Percentiles rank a stretch among this genome's conserved stretches.
Conservation (phyloP, 1,140 invertebrate species). For the Mamestra configurata region DNA sequence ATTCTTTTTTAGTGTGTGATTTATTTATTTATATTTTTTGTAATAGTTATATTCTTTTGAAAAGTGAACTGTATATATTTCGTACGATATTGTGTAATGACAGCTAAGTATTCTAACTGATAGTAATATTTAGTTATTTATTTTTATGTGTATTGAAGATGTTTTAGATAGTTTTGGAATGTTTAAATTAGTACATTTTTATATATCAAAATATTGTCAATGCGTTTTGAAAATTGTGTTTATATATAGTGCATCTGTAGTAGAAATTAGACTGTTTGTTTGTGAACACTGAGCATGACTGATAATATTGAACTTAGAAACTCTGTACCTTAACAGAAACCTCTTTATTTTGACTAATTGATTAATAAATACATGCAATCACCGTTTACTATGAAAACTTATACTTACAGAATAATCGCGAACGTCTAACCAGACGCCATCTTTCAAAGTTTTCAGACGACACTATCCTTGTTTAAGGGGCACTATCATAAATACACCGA, state of each 20-base stretch:
- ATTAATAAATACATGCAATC: conserved; percentile 22
- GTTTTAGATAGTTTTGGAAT: conserved; percentile 24
- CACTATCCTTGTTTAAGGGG: too few species aligned
- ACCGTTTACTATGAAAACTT: conserved; percentile 31
- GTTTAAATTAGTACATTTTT: background rate
- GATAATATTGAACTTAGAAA: conserved; percentile 17
- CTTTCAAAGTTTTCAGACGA: too few species aligned
- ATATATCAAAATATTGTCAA: background rate
- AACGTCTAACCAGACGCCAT: too few species aligned
- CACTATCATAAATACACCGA: background rate
- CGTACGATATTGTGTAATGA: background rate
- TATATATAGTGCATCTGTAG: conserved; percentile 34
- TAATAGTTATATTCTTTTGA: too few species aligned
- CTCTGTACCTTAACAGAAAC: conserved; percentile 7
- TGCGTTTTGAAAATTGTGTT: background rate
- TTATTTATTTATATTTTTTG: background rate
- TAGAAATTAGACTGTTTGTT: conserved; percentile 31
- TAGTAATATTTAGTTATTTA: background rate
- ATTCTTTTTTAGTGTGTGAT: background rate
- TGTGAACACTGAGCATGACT: conserved; percentile 31
- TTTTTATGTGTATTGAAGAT: conserved; percentile 27
- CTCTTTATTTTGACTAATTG: conserved; percentile 12
- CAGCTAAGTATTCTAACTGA: conserved; percentile 5
- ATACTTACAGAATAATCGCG: too few species aligned
- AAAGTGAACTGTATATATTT: conserved; percentile 22